These are phyloP conservation scores for Anthopleura xanthogrammica DNA, from an alignment of 92 coral and sea anemone species.

Conservation along the genomic window DNA sequence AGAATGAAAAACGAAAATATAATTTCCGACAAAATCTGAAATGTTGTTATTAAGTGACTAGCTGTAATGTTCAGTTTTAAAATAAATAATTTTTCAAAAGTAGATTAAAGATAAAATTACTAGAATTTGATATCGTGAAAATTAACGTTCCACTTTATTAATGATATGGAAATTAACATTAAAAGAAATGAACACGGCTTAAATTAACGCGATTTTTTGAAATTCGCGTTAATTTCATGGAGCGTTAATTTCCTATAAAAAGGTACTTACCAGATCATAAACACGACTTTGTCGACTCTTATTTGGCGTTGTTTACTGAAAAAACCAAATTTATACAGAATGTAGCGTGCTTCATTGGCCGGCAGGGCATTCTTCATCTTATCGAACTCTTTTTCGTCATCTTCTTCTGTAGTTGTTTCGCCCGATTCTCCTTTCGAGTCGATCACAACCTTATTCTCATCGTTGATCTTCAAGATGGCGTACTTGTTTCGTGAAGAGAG, in stretches of 20 bases:
- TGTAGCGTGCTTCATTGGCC: neutral
- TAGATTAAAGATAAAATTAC: no score
- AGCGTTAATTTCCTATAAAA: neutral
- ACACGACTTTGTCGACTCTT: neutral
- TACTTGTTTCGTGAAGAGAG: neutral
- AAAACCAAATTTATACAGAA: neutral
- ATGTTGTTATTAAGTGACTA: no score
- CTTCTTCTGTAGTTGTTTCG: neutral
- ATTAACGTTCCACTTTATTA: no score
- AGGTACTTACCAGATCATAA: neutral
- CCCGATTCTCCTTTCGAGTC: neutral
- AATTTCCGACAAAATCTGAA: no score
- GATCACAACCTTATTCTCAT: neutral
- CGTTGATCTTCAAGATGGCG: neutral
- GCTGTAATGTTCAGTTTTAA: no score
- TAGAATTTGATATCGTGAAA: neutral
- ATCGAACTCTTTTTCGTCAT: neutral
- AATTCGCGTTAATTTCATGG: neutral
- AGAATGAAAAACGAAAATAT: no score
- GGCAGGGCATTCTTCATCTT: neutral
- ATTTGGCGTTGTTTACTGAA: neutral
- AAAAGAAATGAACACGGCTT: no score
- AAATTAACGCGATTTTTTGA: no score
- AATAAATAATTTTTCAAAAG: no score
- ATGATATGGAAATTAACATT: no score